phyloP scores from a whole-genome alignment of 2,113 vertebrate species.

The Psilopsiagon aymara region DNA sequence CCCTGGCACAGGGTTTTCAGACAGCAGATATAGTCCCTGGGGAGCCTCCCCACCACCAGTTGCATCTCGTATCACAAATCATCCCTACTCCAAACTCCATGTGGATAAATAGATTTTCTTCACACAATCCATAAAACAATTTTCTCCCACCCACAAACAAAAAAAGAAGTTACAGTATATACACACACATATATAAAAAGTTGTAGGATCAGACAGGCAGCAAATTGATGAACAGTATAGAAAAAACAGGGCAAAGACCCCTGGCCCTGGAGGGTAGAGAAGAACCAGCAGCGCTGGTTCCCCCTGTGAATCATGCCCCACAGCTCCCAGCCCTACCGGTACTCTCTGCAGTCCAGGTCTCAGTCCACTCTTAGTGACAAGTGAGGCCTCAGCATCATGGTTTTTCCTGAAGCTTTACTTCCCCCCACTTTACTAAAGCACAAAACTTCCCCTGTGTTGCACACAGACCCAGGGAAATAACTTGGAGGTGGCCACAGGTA shows the following conservation, averaged over 20 bases:
- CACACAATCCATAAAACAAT: slow-evolving; percentile 18
- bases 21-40: neutral
- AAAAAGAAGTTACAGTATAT: slow-evolving; percentile 38
- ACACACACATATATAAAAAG: slow-evolving; percentile 48
- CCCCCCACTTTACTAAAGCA: neutral
- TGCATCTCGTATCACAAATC: slow-evolving; percentile 21
- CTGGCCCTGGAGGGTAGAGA: neutral
- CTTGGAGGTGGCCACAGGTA: neutral
- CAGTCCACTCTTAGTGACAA: rapidly evolving
- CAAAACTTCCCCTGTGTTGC: rapidly evolving
- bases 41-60: slow-evolving; percentile 26
- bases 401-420: neutral
- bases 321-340: neutral
- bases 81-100: slow-evolving; percentile 4
- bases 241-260: neutral
- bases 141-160: neutral
- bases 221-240: slow-evolving; percentile 4
- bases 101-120: slow-evolving; percentile 63
- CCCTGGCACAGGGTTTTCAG: slow-evolving; percentile 30
- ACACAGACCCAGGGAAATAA: neutral
- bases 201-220: slow-evolving; percentile 32
- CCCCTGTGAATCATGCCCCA: rapidly evolving
- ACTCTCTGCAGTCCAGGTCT: neutral
- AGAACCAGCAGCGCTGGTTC: neutral
- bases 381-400: neutral